Conservation (phyloP, 2,113 vertebrate genomes). For the Pituophis catenifer region DNA sequence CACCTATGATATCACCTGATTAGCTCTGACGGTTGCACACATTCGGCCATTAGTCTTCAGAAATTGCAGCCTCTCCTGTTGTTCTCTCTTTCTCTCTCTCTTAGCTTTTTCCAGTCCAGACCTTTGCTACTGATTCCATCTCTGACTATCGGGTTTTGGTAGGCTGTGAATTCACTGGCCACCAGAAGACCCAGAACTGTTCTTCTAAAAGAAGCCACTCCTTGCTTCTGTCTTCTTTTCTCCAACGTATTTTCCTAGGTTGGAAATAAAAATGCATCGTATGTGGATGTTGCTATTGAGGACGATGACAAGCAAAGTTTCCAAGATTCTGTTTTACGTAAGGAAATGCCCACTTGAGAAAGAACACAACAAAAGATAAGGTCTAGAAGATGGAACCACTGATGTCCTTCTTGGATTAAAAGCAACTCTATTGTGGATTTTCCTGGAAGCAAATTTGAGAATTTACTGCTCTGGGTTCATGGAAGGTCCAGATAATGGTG, state of each 20-base stretch:
- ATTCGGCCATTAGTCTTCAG: slow-evolving; percentile 46
- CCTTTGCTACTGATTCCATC: slow-evolving; percentile 32
- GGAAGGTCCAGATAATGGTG: neutral
- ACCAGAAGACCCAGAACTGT: neutral
- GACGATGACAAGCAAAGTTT: slow-evolving; percentile 39
- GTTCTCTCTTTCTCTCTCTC: neutral
- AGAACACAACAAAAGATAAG: neutral
- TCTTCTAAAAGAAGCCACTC: slow-evolving; percentile 38
- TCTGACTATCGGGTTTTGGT: slow-evolving; percentile 26
- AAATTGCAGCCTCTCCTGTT: slow-evolving; percentile 29
- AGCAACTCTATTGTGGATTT: neutral
- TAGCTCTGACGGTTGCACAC: slow-evolving; percentile 38
- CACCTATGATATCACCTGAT: slow-evolving; percentile 58
- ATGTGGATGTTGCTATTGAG: slow-evolving; percentile 3
- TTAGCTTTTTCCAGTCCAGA: slow-evolving; percentile 18
- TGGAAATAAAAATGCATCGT: slow-evolving; percentile 35
- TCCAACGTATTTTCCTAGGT: slow-evolving; percentile 47
- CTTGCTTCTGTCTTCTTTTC: slow-evolving; percentile 24
- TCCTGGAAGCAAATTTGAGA: neutral
- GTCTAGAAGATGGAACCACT: neutral
- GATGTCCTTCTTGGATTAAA: neutral
- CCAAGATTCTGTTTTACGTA: neutral
- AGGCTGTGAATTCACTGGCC: slow-evolving; percentile 3
- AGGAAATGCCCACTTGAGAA: neutral
- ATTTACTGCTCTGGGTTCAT: neutral